Percentiles rank a stretch among this genome's conserved stretches.
Evolutionary conservation across 37 sponge, comb jelly and placozoan genomes (phyloP).

Genomic region (Petrosia ficiformis): DNA sequence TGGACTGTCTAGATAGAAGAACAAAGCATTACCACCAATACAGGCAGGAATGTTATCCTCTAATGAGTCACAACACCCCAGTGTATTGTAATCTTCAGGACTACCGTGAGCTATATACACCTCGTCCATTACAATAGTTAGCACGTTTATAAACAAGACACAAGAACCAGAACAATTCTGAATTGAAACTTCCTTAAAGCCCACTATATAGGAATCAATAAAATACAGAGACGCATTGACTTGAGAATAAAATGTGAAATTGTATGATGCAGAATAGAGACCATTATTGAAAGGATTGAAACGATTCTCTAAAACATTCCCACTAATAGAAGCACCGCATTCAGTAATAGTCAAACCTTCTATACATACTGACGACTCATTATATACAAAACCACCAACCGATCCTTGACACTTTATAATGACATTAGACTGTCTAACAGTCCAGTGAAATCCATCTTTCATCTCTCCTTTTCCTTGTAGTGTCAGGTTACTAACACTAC

Average conservation of each 20-base stretch:
- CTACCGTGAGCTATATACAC: not conserved
- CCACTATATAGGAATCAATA: not conserved
- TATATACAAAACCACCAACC: not conserved
- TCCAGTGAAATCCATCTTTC: not conserved
- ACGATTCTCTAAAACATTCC: not conserved
- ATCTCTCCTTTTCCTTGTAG: not conserved
- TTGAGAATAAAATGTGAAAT: not conserved
- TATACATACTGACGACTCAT: not conserved
- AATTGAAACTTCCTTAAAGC: not conserved
- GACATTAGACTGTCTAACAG: not conserved
- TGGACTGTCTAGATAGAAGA: not conserved
- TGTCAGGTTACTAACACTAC: not conserved
- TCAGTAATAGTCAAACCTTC: not conserved
- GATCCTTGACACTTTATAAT: not conserved
- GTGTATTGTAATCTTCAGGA: not conserved
- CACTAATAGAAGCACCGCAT: not conserved
- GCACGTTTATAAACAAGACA: not conserved
- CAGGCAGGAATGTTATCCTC: not conserved
- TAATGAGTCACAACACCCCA: not conserved
- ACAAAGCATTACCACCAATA: not conserved
- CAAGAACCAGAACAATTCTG: not conserved
- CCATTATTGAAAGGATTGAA: not conserved
- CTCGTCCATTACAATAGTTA: not conserved
- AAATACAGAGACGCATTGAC: not conserved
- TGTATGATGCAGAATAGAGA: not conserved